Percentiles rank a stretch among this genome's conserved stretches.
phyloP scores from a whole-genome alignment of 2,113 vertebrate genomes.

The Thymallus thymallus region DNA sequence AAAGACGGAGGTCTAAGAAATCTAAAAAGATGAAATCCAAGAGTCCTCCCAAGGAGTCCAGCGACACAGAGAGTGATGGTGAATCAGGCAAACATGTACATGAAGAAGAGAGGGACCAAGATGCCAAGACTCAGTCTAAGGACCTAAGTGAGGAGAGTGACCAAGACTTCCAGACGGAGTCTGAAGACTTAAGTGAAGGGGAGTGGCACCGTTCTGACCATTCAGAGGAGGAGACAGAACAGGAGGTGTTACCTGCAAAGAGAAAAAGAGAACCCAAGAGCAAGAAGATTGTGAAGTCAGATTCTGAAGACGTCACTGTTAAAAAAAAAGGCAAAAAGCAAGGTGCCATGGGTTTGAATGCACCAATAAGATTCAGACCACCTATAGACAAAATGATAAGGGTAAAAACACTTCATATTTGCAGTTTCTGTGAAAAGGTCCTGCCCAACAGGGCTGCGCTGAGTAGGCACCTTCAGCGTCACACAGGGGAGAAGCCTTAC shows the following conservation, averaged over 20 bases:
- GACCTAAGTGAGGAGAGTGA: too few relatives aligned
- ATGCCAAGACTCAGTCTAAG: too few relatives aligned
- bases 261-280: neutral
- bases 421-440: conserved; percentile 8
- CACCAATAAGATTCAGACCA: neutral
- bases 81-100: too few relatives aligned
- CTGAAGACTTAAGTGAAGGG: neutral
- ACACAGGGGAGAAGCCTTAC: conserved; percentile 24
- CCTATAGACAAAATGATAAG: neutral
- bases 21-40: too few relatives aligned
- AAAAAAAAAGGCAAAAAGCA: neutral
- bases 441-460: conserved; percentile 4
- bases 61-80: too few relatives aligned
- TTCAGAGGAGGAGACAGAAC: neutral
- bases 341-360: neutral
- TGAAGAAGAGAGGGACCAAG: too few relatives aligned
- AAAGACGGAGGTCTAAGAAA: too few relatives aligned
- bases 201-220: neutral
- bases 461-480: conserved; percentile 17
- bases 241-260: neutral
- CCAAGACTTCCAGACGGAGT: too few relatives aligned
- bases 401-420: neutral
- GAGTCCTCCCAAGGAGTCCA: too few relatives aligned
- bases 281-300: neutral
- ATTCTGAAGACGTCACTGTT: neutral